A percentile compares a stretch with the other conserved stretches of the same genome.
Conservation (phyloP, 2,888 invertebrate species). For the Arrhopalites spinosus region DNA sequence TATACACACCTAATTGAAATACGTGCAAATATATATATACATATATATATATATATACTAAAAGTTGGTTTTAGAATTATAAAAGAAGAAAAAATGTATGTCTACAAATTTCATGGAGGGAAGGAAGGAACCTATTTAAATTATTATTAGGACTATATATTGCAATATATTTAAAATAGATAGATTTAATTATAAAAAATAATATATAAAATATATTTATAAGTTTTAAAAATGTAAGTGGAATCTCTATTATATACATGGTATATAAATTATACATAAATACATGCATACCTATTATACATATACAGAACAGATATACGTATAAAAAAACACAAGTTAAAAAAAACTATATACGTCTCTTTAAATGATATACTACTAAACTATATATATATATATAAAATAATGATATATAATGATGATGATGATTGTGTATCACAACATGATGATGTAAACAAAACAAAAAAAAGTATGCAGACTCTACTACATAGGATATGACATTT, state of each 20-base stretch:
- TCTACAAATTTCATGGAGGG: too few species aligned
- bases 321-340: conserved; percentile 7
- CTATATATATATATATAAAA: conserved; percentile 17
- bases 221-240: background rate
- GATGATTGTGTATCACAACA: conserved; percentile 20
- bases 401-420: conserved; percentile 6
- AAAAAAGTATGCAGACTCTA: conserved; percentile 18
- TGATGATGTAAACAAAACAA: conserved; percentile 15
- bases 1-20: too few species aligned
- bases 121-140: too few species aligned
- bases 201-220: too few species aligned
- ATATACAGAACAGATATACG: conserved; percentile 10
- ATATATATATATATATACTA: too few species aligned
- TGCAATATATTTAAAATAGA: too few species aligned
- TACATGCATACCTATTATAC: conserved; percentile 2
- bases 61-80: too few species aligned
- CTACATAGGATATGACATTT: conserved; percentile 1
- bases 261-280: conserved; percentile 10
- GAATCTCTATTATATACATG: background rate
- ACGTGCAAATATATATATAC: too few species aligned
- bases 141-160: too few species aligned
- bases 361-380: background rate
- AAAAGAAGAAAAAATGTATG: too few species aligned
- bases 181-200: too few species aligned
- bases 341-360: background rate